Base-by-base conservation (phyloP, 2,888 invertebrate species). In the Globia sparganii region DNA sequence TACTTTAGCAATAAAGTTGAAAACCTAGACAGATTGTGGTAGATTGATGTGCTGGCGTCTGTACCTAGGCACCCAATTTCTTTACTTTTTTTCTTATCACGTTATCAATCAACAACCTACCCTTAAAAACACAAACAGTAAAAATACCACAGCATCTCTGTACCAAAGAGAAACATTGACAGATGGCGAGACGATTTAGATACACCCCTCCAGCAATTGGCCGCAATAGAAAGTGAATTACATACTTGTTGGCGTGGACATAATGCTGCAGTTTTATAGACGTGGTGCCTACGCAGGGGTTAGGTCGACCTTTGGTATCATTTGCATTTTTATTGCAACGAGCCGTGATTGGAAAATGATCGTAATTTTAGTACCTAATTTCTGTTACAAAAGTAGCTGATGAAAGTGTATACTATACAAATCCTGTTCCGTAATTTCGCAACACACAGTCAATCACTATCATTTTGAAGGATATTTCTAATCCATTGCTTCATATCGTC, bases 211-310 rank as follows among this genome's bases (percentile, higher is more conserved):
- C 79, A 81, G 56, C 88, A 85, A 89, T 90, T 89, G 88, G 86
- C 86, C 84, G 85, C 91, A 88, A 91, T 90, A 89, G 83, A 91
- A 88, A 87, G 67, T 79, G 83, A 87, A 90, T 90, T 90, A 89
- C 84, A 88, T 81, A 87, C 80, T 87, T 84, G 84, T 87, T 85
- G 77, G 70, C 66, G 49, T 40, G 43, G 46, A 76, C 76, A 76
- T 67, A 76, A 80, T 80, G 76, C 34, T 40, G 61, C 43, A 70
- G 71, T 81, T 86, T 89, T 87, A 89, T 87, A 58, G 75, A 46
- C 61, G 31, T 66, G 37, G 53, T 56, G n/a, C n/a, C n/a, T n/a
- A 53, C 62, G 56, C 25, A 40, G 70, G 83, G 81, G 81, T 40
- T 49, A 34, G 31, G 21, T 11, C 77, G 84, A 87, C 84, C 85